phyloP scores from a whole-genome alignment of 2,888 invertebrate genomes.

The Phengaris alcon region DNA sequence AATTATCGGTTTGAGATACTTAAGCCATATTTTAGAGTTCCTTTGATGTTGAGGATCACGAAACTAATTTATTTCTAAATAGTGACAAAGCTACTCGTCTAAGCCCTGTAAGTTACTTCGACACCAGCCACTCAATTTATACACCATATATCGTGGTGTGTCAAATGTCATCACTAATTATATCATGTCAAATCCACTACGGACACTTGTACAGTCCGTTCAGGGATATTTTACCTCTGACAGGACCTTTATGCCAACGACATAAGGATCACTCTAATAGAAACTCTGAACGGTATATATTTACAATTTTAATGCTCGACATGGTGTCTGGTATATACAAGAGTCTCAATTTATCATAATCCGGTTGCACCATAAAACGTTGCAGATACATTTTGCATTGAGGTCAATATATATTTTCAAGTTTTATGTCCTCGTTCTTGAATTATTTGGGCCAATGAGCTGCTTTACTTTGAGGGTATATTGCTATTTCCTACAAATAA shows the following conservation, averaged over 20 bases:
- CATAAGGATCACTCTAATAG: too few relatives aligned
- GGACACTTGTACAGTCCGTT: not conserved
- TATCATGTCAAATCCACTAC: not conserved
- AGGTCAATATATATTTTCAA: not conserved
- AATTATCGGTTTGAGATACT: slow-evolving; percentile 47
- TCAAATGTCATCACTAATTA: slow-evolving; percentile 6
- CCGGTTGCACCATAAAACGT: not conserved
- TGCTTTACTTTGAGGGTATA: not conserved
- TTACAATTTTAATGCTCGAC: not conserved
- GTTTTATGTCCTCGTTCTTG: slow-evolving; percentile 1
- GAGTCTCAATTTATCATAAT: not conserved
- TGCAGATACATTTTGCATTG: not conserved
- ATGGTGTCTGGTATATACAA: not conserved
- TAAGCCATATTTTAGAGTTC: slow-evolving; percentile 38
- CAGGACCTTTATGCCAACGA: too few relatives aligned
- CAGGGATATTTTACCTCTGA: too few relatives aligned
- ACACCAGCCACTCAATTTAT: not conserved
- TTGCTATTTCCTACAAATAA: not conserved
- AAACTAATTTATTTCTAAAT: slow-evolving; percentile 10
- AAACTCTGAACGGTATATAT: too few relatives aligned
- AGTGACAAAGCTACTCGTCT: not conserved
- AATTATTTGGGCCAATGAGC: slow-evolving; percentile 7
- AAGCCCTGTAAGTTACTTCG: not conserved
- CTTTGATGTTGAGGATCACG: slow-evolving; percentile 17
- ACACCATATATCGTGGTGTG: slow-evolving; percentile 9